Evolutionary conservation across 23 tunicate species (phyloP).

Genomic region (Trididemnum clinides): DNA sequence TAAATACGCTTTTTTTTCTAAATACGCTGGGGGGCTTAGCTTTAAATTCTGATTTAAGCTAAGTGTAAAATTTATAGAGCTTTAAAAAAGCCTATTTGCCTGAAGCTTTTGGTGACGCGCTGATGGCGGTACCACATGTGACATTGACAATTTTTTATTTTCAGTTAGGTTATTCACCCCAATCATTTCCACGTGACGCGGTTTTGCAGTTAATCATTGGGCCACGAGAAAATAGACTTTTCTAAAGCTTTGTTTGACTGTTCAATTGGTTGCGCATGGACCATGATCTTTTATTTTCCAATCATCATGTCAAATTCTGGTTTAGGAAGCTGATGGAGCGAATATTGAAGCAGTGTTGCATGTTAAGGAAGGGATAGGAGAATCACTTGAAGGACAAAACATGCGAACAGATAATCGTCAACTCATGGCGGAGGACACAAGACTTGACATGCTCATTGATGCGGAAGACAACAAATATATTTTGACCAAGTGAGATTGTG

Average conservation of each 20-base stretch:
- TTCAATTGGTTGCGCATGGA: neutral
- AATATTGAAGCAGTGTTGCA: conserved; percentile 94
- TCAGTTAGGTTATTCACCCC: too few relatives aligned
- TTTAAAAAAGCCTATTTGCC: too few relatives aligned
- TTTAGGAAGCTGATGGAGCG: conserved; percentile 48
- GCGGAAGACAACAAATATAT: conserved; percentile 84
- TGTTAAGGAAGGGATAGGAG: conserved; percentile 58
- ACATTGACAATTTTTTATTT: too few relatives aligned
- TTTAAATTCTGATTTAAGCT: too few relatives aligned
- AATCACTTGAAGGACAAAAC: neutral
- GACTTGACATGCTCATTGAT: conserved; percentile 72
- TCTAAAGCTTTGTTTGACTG: neutral
- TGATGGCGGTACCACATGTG: too few relatives aligned
- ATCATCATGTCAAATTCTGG: neutral
- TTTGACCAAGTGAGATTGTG: conserved; percentile 38
- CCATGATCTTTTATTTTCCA: neutral
- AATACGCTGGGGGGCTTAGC: too few relatives aligned
- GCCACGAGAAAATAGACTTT: too few relatives aligned
- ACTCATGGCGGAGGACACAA: conserved; percentile 37
- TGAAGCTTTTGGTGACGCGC: too few relatives aligned
- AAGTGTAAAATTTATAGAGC: too few relatives aligned
- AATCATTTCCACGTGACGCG: too few relatives aligned
- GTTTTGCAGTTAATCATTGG: neutral
- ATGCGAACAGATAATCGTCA: conserved; percentile 3
- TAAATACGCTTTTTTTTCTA: too few relatives aligned